phyloP scores from a whole-genome alignment of 2,888 invertebrate species.

The Leistus spinibarbis region DNA sequence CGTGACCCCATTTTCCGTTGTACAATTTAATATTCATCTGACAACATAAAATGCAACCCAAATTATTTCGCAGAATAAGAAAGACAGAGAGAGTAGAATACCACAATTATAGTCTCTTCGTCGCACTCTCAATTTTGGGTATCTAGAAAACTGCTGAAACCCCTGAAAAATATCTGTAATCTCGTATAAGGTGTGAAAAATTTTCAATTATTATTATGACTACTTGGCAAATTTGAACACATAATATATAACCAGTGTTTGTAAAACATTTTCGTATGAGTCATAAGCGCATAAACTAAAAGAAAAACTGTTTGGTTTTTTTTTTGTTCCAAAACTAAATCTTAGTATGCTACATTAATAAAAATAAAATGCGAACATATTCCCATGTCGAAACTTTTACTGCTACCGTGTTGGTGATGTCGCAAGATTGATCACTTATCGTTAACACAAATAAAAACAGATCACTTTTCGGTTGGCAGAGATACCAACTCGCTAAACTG shows the following conservation, averaged over 20 bases:
- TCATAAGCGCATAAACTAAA: too few relatives aligned
- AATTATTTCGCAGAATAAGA: background rate
- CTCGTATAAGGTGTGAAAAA: background rate
- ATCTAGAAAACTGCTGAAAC: background rate
- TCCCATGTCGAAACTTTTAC: background rate
- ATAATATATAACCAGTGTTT: too few relatives aligned
- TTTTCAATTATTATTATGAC: background rate
- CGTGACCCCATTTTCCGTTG: background rate
- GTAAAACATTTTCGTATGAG: too few relatives aligned
- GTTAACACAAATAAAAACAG: slow-evolving; percentile 36
- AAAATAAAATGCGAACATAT: background rate
- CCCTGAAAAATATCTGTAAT: background rate
- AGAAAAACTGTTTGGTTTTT: too few relatives aligned
- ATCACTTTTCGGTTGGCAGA: slow-evolving; percentile 10
- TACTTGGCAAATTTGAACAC: too few relatives aligned
- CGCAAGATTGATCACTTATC: slow-evolving; percentile 27
- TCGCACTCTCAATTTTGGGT: background rate
- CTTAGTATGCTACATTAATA: too few relatives aligned
- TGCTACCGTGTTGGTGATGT: background rate
- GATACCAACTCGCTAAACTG: background rate
- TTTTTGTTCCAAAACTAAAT: too few relatives aligned
- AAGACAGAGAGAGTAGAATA: too few relatives aligned
- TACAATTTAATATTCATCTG: background rate
- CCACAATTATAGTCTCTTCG: background rate
- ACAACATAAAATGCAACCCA: background rate